Evolutionary conservation across 2,888 invertebrate genomes (phyloP), one percentile per base, ranked within the genome.

Genomic region (Proisotoma minuta): DNA sequence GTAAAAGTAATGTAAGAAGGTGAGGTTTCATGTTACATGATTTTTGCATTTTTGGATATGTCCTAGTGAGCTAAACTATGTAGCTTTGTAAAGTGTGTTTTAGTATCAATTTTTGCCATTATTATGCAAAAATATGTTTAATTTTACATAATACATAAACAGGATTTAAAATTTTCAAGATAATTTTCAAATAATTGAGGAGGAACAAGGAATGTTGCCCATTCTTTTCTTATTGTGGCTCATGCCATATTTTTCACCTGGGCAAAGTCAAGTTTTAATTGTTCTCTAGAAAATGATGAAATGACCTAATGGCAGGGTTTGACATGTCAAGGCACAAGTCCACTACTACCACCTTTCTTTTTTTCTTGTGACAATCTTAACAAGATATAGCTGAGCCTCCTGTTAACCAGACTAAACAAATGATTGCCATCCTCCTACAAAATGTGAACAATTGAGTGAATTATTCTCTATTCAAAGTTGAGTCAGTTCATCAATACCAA

Each of bases 361-460:
- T 43, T 4, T n/a, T 12, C 43, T 43, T 43, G 18, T 43, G 18
- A 43, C 43, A 43, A n/a, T 43, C 43, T 15, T 43, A 43, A 43
- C 43, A 43, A 43, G 43, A n/a, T 43, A n/a, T 43, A 5, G 5
- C 43, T 43, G 43, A n/a, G 34, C 34, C 34, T 34, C 34, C 15
- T 34, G 8, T 15, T 10, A 34, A 34, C 34, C 34, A 56, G 47
- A 47, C 26, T 23, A 53, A 57, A 56, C 54, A 60, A 60, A 60
- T 54, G 49, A 28, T 60, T 43, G 54, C 60, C 28, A 60, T n/a
- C 27, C 51, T 27, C 23, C 53, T 43, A 56, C 50, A 57, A 50
- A 50, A 57, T 61, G 56, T 61, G 27, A 49, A 57, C 57, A 61
- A 57, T 61, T 39, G 50, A 56, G 50, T 28, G 56, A 43, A 50